These are phyloP conservation scores for Macroglossus sobrinus DNA, from an alignment of 2,113 vertebrate genomes.

Conservation along the genomic window DNA sequence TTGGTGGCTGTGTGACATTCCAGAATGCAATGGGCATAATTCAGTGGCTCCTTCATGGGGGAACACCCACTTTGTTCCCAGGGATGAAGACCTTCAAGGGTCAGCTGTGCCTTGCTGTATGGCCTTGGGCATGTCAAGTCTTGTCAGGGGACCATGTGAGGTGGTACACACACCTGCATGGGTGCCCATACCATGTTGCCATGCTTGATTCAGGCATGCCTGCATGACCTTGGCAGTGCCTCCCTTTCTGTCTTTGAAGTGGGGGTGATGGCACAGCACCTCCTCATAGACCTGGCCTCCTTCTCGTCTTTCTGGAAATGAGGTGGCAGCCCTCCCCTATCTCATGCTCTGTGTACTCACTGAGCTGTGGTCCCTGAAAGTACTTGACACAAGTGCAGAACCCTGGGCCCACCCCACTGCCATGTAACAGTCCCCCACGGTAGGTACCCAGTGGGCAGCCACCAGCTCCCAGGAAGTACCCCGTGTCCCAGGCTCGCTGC, in stretches of 20 bases:
- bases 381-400: neutral
- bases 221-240: no score
- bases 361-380: neutral
- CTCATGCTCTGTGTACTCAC: neutral
- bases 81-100: neutral
- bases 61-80: neutral
- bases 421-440: neutral
- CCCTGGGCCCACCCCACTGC: no score
- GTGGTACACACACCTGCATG: neutral
- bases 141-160: neutral
- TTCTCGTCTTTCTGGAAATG: neutral
- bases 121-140: neutral
- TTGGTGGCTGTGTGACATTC: rapidly evolving
- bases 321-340: neutral
- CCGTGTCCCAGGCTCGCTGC: rapidly evolving
- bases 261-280: no score
- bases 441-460: neutral
- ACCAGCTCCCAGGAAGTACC: neutral
- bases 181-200: rapidly evolving
- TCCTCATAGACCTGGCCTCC: neutral
- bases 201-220: neutral
- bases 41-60: rapidly evolving
- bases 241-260: neutral
- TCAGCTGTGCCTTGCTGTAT: neutral
- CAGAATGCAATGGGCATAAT: rapidly evolving